A percentile compares a stretch with the other conserved stretches of the same genome.
phyloP scores from a whole-genome alignment of 2,113 vertebrate genomes.

The Colistium nudipinnis region DNA sequence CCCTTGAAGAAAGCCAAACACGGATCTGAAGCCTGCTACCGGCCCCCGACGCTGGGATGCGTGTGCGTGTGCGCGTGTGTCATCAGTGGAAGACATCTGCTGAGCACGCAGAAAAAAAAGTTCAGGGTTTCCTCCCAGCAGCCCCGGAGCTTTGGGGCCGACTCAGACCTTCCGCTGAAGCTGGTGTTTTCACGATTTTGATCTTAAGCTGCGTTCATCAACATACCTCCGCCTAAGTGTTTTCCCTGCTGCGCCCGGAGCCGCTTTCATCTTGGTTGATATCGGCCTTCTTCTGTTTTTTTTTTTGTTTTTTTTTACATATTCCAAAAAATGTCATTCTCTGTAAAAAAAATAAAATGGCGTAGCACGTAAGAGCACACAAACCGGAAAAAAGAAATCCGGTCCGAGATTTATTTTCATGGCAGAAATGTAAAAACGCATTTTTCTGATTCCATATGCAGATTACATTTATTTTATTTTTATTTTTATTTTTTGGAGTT shows the following conservation, averaged over 20 bases:
- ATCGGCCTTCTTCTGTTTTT: constrained; percentile 19
- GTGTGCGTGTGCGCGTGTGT: constrained; percentile 20
- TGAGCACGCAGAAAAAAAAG: constrained; percentile 56
- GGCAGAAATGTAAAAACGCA: too few species aligned
- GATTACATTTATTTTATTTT: too few species aligned
- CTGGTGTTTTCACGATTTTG: constrained; percentile 66
- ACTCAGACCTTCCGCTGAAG: constrained; percentile 38
- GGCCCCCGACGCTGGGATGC: constrained; percentile 3
- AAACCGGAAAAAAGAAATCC: too few species aligned
- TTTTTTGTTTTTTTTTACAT: not conserved
- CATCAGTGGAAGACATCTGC: constrained; percentile 67
- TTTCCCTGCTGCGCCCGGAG: constrained; percentile 35
- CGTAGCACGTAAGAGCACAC: not conserved
- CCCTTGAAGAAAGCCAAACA: not conserved
- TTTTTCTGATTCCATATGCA: too few species aligned
- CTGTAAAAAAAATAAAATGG: too few species aligned
- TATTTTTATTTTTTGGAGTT: too few species aligned
- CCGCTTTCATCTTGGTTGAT: constrained; percentile 59
- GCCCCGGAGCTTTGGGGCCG: constrained; percentile 11
- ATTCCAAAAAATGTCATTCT: too few species aligned
- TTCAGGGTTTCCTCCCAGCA: constrained; percentile 38
- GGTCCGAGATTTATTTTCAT: too few species aligned
- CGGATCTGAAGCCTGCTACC: constrained; percentile 25
- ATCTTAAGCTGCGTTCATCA: constrained; percentile 69
- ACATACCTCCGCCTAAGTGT: constrained; percentile 61